phyloP scores from a whole-genome alignment of 2,797 vertebrate genomes.

The Acanthopagrus latus region DNA sequence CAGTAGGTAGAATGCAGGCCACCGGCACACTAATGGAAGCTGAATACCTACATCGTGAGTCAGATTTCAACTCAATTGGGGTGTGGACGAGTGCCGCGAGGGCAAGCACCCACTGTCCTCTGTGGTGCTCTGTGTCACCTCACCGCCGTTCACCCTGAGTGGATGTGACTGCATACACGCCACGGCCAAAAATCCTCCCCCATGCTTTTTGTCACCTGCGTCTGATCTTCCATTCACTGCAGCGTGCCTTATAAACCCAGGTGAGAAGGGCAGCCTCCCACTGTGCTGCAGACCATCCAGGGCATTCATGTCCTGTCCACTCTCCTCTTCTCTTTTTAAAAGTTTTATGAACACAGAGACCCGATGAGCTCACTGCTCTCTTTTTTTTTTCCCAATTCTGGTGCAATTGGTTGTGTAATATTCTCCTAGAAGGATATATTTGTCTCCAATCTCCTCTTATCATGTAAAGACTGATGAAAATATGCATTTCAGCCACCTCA shows the following conservation, averaged over 20 bases:
- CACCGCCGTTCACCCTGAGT: slow-evolving; percentile 38
- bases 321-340: slow-evolving; percentile 20
- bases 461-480: neutral
- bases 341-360: slow-evolving; percentile 16
- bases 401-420: slow-evolving; percentile 12
- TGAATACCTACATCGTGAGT: slow-evolving; percentile 57
- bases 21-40: slow-evolving; percentile 58
- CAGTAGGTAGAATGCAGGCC: slow-evolving; percentile 40
- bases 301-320: slow-evolving; percentile 15
- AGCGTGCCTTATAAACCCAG: slow-evolving; percentile 33
- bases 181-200: slow-evolving; percentile 38
- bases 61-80: slow-evolving; percentile 47
- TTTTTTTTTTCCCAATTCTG: neutral
- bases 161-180: slow-evolving; percentile 53
- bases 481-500: neutral
- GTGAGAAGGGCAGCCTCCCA: slow-evolving; percentile 41
- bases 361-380: neutral
- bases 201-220: slow-evolving; percentile 57
- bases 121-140: slow-evolving; percentile 58
- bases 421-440: slow-evolving; percentile 1
- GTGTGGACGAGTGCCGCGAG: slow-evolving; percentile 48
- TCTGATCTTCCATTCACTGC: slow-evolving; percentile 45
- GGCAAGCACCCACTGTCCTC: slow-evolving; percentile 48
- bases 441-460: slow-evolving; percentile 5
- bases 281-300: slow-evolving; percentile 19